phyloP scores from a whole-genome alignment of 2,888 invertebrate genomes.

The Mallateleia sp. region DNA sequence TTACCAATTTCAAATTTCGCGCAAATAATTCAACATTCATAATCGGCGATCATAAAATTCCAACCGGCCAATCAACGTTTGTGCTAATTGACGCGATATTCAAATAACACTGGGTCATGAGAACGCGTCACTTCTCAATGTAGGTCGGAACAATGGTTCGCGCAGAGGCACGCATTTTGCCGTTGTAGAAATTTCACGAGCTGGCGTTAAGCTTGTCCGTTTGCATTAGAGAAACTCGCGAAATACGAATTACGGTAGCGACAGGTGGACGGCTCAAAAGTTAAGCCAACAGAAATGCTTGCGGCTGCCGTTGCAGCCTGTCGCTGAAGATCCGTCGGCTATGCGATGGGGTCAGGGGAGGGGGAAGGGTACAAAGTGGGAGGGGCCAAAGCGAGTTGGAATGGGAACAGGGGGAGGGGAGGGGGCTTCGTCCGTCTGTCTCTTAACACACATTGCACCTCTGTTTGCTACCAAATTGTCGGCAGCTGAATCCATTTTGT shows the following conservation, averaged over 20 bases:
- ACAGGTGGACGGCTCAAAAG: slow-evolving; percentile 72
- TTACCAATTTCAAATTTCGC: too few relatives aligned
- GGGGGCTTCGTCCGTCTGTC: slow-evolving; percentile 10
- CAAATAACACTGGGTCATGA: slow-evolving; percentile 32
- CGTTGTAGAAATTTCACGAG: slow-evolving; percentile 37
- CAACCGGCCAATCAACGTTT: slow-evolving; percentile 17
- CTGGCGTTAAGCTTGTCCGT: slow-evolving; percentile 63
- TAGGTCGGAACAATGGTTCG: slow-evolving; percentile 29
- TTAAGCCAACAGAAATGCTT: slow-evolving; percentile 71
- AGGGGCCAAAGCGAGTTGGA: neutral
- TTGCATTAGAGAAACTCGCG: slow-evolving; percentile 61
- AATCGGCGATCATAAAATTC: too few relatives aligned
- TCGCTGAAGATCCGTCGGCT: slow-evolving; percentile 26
- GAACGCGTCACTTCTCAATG: slow-evolving; percentile 23
- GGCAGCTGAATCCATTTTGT: slow-evolving; percentile 49
- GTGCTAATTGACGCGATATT: slow-evolving; percentile 22
- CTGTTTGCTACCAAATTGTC: slow-evolving; percentile 67
- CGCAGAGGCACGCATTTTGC: slow-evolving; percentile 39
- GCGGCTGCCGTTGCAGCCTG: slow-evolving; percentile 52
- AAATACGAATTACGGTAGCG: slow-evolving; percentile 65
- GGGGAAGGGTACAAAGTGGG: too few relatives aligned
- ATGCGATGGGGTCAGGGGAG: too few relatives aligned
- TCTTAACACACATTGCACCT: neutral
- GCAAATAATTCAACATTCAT: too few relatives aligned
- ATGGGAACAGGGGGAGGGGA: neutral